Conservation (phyloP, 2,888 invertebrate genomes). For the Cephalotes varians region DNA sequence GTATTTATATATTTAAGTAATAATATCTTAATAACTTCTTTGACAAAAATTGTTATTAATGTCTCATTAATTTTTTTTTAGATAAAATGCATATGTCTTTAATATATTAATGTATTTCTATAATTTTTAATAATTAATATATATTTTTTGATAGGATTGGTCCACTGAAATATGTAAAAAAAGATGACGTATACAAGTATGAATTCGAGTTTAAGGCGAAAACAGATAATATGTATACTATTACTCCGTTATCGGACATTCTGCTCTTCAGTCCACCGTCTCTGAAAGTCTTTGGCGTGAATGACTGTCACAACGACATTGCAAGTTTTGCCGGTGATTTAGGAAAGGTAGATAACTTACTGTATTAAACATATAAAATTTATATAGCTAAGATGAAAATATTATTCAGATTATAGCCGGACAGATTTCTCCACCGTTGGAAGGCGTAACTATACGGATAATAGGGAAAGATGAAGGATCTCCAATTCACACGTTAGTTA, state of each 20-base stretch:
- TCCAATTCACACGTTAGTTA: conserved; percentile 84
- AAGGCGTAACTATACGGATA: conserved; percentile 81
- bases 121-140: conserved; percentile 37
- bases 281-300: conserved; percentile 88
- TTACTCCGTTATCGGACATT: conserved; percentile 90
- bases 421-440: conserved; percentile 78
- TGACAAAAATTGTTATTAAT: too few relatives aligned
- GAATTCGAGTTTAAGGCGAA: conserved; percentile 84
- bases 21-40: not conserved
- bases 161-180: conserved; percentile 75
- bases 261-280: conserved; percentile 90
- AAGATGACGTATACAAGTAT: conserved; percentile 80
- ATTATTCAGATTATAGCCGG: conserved; percentile 80
- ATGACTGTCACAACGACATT: conserved; percentile 90
- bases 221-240: conserved; percentile 84
- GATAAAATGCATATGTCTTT: too few relatives aligned
- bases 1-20: not conserved
- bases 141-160: conserved; percentile 73
- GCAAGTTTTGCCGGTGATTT: conserved; percentile 89
- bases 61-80: too few relatives aligned
- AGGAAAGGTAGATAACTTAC: conserved; percentile 82
- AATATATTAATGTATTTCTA: not conserved
- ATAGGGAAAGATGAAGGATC: conserved; percentile 80
- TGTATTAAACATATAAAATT: not conserved
- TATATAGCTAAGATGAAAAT: not conserved